These are phyloP conservation scores for Drosophila recens DNA, from an alignment of 2,888 invertebrate genomes.

Conservation along the genomic window DNA sequence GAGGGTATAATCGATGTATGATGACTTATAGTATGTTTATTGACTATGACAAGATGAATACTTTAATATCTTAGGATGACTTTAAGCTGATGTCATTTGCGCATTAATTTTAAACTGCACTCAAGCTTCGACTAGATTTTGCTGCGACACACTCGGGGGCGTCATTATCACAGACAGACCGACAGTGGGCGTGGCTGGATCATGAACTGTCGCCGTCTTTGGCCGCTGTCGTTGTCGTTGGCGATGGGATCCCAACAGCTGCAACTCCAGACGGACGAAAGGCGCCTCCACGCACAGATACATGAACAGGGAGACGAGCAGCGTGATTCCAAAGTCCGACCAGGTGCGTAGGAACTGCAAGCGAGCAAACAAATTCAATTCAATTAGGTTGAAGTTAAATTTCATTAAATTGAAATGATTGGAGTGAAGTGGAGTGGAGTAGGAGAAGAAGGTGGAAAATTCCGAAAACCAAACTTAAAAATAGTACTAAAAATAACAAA, in stretches of 20 bases:
- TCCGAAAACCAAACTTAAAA: too few relatives aligned
- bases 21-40: constrained; percentile 11
- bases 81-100: constrained; percentile 3
- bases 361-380: too few relatives aligned
- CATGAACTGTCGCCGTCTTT: not conserved
- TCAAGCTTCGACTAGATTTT: constrained; percentile 52
- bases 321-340: constrained; percentile 80
- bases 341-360: constrained; percentile 73
- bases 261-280: constrained; percentile 45
- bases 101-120: not conserved
- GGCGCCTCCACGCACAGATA: constrained; percentile 53
- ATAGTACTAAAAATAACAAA: too few relatives aligned
- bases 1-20: not conserved
- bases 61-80: constrained; percentile 9
- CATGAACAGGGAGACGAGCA: constrained; percentile 51
- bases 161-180: constrained; percentile 41
- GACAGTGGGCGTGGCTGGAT: constrained; percentile 38
- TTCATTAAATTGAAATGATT: too few relatives aligned
- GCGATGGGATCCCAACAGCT: constrained; percentile 25
- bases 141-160: constrained; percentile 47
- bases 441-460: too few relatives aligned
- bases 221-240: not conserved
- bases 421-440: too few relatives aligned
- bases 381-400: too few relatives aligned
- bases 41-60: constrained; percentile 8